phyloP scores from a whole-genome alignment of 2,797 vertebrate genomes.

The Alauda arvensis region DNA sequence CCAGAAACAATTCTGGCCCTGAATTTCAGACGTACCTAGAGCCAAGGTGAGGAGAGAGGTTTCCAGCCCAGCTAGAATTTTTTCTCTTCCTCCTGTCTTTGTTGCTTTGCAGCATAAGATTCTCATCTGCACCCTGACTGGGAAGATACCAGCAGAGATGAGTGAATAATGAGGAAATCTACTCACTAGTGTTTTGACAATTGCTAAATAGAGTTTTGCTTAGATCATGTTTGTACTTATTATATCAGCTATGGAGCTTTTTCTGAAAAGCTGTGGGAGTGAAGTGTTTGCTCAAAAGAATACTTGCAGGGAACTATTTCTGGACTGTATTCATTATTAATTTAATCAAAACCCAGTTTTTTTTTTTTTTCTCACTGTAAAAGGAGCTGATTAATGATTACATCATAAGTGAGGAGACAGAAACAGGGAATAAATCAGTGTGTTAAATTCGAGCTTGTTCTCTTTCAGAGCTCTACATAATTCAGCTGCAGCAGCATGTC shows the following conservation, averaged over 20 bases:
- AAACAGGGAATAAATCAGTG: conserved; percentile 31
- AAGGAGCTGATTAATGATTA: conserved; percentile 49
- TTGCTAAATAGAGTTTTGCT: conserved; percentile 45
- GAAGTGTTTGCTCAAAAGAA: conserved; percentile 48
- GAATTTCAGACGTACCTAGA: background rate
- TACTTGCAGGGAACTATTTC: conserved; percentile 39
- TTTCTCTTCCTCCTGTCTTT: background rate
- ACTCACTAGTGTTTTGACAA: conserved; percentile 45
- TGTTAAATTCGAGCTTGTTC: background rate
- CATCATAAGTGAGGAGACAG: conserved; percentile 20
- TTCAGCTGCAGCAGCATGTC: conserved; percentile 9
- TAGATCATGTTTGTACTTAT: conserved; percentile 36
- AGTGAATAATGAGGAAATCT: conserved; percentile 39
- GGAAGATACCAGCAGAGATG: background rate
- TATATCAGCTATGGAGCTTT: conserved; percentile 28
- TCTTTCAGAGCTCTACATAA: conserved; percentile 20
- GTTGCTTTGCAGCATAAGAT: background rate
- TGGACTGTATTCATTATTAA: conserved; percentile 41
- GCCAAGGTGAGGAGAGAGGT: background rate
- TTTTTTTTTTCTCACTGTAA: background rate
- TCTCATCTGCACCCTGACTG: background rate
- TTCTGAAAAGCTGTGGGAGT: conserved; percentile 51
- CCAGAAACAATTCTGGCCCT: conserved; percentile 30
- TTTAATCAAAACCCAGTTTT: conserved; percentile 35
- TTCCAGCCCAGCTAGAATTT: background rate